A percentile compares a stretch with the other conserved stretches of the same genome.
phyloP scores from a whole-genome alignment of 2,888 invertebrate species.

The Macroteleia sp. region DNA sequence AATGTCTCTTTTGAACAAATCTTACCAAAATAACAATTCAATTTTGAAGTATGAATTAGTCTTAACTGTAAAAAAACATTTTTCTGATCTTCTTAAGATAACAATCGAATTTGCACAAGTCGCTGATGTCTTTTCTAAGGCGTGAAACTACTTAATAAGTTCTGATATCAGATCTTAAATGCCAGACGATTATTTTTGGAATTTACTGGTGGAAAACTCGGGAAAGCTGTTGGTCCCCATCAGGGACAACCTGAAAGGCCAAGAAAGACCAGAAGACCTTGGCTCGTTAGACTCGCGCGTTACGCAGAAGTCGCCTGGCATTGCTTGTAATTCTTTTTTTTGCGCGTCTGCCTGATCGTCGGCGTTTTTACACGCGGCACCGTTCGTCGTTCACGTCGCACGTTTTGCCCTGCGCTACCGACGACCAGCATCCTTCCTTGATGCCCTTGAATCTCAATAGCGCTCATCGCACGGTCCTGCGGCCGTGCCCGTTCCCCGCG shows the following conservation, averaged over 20 bases:
- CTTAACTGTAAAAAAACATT: too few species aligned
- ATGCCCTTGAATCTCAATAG: slow-evolving; percentile 75
- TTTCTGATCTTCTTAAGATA: too few species aligned
- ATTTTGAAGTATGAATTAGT: too few species aligned
- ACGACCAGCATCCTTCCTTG: slow-evolving; percentile 69
- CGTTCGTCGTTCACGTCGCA: slow-evolving; percentile 65
- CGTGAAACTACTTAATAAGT: too few species aligned
- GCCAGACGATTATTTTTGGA: too few species aligned
- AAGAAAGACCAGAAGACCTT: slow-evolving; percentile 59
- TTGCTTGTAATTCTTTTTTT: slow-evolving; percentile 69
- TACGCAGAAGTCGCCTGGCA: slow-evolving; percentile 59
- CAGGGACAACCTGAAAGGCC: slow-evolving; percentile 25
- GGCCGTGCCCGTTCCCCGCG: too few species aligned
- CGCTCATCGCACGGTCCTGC: slow-evolving; percentile 68
- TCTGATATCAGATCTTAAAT: too few species aligned
- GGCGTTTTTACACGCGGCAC: slow-evolving; percentile 65
- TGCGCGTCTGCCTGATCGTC: slow-evolving; percentile 61
- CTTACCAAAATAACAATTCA: too few species aligned
- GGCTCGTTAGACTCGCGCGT: slow-evolving; percentile 55
- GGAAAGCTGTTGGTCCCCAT: not conserved
- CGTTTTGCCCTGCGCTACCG: slow-evolving; percentile 54
- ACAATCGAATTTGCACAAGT: too few species aligned
- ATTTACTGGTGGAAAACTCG: not conserved
- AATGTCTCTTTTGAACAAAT: too few species aligned
- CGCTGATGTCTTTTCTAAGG: too few species aligned